These are phyloP conservation scores for Pelmatolapia mariae DNA, from an alignment of 2,113 vertebrate species.

Conservation along the genomic window DNA sequence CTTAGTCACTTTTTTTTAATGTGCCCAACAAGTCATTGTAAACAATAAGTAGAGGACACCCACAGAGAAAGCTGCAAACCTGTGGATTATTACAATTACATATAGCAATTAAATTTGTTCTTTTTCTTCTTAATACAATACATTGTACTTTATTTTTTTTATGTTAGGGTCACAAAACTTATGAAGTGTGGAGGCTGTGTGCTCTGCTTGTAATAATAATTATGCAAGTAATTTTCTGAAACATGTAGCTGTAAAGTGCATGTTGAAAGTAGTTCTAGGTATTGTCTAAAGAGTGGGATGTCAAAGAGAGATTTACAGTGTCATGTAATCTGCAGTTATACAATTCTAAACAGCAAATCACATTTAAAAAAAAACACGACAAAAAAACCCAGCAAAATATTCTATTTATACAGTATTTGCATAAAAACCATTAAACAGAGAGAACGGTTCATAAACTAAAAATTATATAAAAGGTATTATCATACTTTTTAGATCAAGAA, in stretches of 20 bases:
- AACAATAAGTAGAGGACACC: neutral
- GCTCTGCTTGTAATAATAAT: neutral
- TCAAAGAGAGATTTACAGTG: neutral
- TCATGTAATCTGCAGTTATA: neutral
- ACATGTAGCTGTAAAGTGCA: neutral
- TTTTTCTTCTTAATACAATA: neutral
- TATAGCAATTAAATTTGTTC: neutral
- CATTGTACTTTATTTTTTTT: neutral
- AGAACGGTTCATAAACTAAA: neutral
- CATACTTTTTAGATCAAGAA: neutral
- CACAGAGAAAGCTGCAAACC: neutral
- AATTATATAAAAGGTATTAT: neutral
- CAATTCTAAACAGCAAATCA: neutral
- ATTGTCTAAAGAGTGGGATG: neutral
- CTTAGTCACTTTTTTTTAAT: neutral
- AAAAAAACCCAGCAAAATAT: neutral
- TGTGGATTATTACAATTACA: neutral
- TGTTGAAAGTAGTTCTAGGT: neutral
- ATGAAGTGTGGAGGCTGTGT: neutral
- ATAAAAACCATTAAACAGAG: neutral
- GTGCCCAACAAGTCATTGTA: neutral
- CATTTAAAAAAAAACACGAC: accelerated
- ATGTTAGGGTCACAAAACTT: neutral
- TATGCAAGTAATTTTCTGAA: neutral
- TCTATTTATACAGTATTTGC: neutral